A percentile compares a stretch with the other conserved stretches of the same genome.
Evolutionary conservation across 1,140 invertebrate species (phyloP).

Genomic region (Ostrea denselamellosa): DNA sequence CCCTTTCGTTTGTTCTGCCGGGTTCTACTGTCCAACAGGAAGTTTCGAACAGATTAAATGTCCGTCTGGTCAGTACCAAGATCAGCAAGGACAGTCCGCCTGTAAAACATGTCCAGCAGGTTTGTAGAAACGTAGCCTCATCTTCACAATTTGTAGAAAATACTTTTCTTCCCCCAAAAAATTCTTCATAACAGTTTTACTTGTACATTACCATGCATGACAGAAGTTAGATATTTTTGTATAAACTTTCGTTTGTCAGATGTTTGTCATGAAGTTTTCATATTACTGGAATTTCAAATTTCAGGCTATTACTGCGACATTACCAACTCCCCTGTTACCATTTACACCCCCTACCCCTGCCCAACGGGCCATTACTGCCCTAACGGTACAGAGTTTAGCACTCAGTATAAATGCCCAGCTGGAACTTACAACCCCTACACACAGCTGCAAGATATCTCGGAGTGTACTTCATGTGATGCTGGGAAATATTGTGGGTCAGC

Average conservation of each 20-base stretch:
- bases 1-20: slow-evolving; percentile 68
- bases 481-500: slow-evolving; percentile 72
- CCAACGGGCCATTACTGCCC: slow-evolving; percentile 75
- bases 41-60: slow-evolving; percentile 69
- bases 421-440: slow-evolving; percentile 73
- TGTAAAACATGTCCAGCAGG: slow-evolving; percentile 76
- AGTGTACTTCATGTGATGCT: slow-evolving; percentile 72
- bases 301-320: slow-evolving; percentile 70
- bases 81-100: slow-evolving; percentile 68
- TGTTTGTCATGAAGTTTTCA: not conserved
- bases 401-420: slow-evolving; percentile 72
- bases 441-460: slow-evolving; percentile 56
- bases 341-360: slow-evolving; percentile 72
- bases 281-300: slow-evolving; percentile 24
- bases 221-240: not conserved
- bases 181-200: too few species aligned
- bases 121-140: slow-evolving; percentile 47
- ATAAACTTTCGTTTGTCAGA: not conserved
- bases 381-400: slow-evolving; percentile 66
- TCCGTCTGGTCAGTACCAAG: slow-evolving; percentile 75
- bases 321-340: slow-evolving; percentile 70
- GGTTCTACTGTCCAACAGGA: slow-evolving; percentile 72
- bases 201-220: too few species aligned
- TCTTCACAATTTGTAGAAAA: too few species aligned
- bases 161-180: too few species aligned